Base-by-base conservation (phyloP, 2,113 vertebrate genomes). In the Copsychus sechellarum region DNA sequence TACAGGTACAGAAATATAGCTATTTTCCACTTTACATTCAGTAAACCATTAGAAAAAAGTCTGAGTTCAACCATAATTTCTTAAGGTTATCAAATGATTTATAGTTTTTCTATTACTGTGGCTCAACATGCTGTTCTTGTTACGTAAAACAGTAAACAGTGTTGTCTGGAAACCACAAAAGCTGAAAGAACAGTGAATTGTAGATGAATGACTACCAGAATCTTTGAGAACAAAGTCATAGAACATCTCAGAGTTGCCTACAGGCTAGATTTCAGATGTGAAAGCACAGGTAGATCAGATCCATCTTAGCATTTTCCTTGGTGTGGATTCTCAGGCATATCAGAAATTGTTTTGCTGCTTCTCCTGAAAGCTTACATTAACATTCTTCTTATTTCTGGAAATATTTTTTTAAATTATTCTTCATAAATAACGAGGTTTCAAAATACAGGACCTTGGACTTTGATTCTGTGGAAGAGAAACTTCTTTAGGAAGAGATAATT, bases 1-100 rank as follows among this genome's bases (percentile, higher is more conserved):
- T 94, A 64, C 71, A 72, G 65, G 48, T 62, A 60, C 14, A 83
- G 61, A 84, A 88, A 76, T 89, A n/a, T 5, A 88, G 38, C 38
- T 82, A 38, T 76, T 95, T 96, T 23, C 62, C 42, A 34, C 72
- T 91, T 78, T 19, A 77, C 45, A 70, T 57, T 86, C 50, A 64
- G 48, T 65, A 85, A 89, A 66, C 42, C 15, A 17, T 83, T 93
- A 88, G 56, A 83, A 84, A 90, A 93, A 93, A 83, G 11, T 60
- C 66, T 88, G 73, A 95, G 58, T 95, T 72, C 77, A 95, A 56
- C 45, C 12, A 81, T 19, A 89, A 62, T 71, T 70, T 88, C 94
- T 94, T 94, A 81, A 54, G 17, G 23, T 57, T 88, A 71, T 60
- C 9, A 14, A 85, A n/a, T 85, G 50, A 87, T 91, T 94, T 94